Evolutionary conservation across 2,888 invertebrate genomes (phyloP), one percentile per base, ranked within the genome.

Genomic region (Autographa gamma): DNA sequence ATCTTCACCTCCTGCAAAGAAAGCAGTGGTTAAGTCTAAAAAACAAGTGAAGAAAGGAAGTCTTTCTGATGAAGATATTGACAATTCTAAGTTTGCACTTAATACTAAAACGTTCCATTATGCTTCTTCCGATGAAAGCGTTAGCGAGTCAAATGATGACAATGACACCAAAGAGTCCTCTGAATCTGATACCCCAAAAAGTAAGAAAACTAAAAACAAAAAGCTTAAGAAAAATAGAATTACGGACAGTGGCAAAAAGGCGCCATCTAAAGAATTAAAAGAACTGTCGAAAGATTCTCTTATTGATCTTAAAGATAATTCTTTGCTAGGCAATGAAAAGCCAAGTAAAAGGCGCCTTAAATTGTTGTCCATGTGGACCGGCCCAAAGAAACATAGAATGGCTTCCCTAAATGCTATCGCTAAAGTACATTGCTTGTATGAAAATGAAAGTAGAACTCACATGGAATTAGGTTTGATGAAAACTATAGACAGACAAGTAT

Each of bases 401-500:
- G 98, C 98, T 52, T 98, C 98, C 2, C 92, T 98, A 41, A 98
- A 98, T 89, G 98, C 98, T 0, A 91, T 98, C 82, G 98, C 98
- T 34, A 98, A 98, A 95, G 98, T 98, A 2, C 98, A 98, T 90
- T 98, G 98, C 87, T 96, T 98, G 32, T 98, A 98, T 87, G 98
- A 98, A 92, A 98, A 98, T 89, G 98, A 98, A 93, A 97, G 97
- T 64, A 96, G 97, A 63, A 97, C 97, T 0, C 97, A 97, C 73
- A 96, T 97, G 87, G 96, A 97, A 85, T 84, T 97, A 74, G 97
- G 97, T 0, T 87, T 96, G 58, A 95, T 96, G 93, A 95, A 92
- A 88, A 96, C 95, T 31, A 82, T 95, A 60, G 94, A 95, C 56
- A 88, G 94, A 73, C 96, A 95, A 83, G 79, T 90, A 16, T 88